phyloP scores from a whole-genome alignment of 2,888 invertebrate genomes.

The Sympetrum striolatum region DNA sequence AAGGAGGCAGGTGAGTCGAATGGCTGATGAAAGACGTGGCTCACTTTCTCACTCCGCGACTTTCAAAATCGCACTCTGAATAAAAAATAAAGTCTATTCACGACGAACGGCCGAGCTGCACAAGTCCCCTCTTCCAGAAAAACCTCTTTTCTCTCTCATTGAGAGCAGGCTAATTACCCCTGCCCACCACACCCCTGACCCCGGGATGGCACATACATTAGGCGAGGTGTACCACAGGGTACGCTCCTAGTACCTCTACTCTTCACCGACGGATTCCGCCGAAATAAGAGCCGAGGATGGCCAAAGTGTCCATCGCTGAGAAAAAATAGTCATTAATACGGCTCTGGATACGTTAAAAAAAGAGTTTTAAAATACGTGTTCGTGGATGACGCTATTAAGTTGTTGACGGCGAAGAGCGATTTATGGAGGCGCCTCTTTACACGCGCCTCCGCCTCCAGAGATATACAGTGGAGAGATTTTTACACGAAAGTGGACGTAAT shows the following conservation, averaged over 20 bases:
- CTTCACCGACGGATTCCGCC: not conserved
- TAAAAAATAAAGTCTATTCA: not conserved
- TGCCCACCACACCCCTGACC: not conserved
- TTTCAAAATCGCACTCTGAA: too few species aligned
- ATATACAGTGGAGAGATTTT: not conserved
- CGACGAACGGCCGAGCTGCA: not conserved
- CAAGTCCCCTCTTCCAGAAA: not conserved
- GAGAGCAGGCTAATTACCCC: constrained; percentile 26
- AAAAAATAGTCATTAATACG: not conserved
- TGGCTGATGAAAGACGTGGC: not conserved
- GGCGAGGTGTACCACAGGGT: not conserved
- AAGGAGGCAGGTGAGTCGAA: not conserved
- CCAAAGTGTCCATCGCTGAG: not conserved
- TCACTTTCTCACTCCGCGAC: too few species aligned
- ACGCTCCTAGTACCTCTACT: not conserved
- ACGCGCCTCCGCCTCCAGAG: not conserved
- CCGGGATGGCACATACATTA: not conserved
- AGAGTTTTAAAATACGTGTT: constrained; percentile 10
- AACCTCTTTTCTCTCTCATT: not conserved
- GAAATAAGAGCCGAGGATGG: not conserved
- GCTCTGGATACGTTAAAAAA: not conserved
- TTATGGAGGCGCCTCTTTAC: not conserved
- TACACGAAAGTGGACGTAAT: not conserved
- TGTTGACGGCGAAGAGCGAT: not conserved
- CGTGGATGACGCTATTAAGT: constrained; percentile 5